phyloP scores from a whole-genome alignment of 2,888 invertebrate genomes.

The Diadromus collaris region DNA sequence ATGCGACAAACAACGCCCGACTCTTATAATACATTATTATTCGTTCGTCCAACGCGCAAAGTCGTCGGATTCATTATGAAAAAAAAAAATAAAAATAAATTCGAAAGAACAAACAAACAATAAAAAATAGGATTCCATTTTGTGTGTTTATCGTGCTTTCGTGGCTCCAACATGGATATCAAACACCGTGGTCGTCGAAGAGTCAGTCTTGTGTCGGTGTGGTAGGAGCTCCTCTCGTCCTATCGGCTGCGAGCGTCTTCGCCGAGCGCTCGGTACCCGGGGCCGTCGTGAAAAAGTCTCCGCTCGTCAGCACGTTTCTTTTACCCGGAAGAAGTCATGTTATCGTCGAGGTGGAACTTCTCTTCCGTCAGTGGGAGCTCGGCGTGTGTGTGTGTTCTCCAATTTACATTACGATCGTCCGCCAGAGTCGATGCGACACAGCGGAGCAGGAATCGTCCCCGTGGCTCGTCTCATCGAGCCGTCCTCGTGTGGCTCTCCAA shows the following conservation, averaged over 20 bases:
- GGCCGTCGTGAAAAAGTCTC: conserved; percentile 1
- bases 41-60: conserved; percentile 19
- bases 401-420: neutral
- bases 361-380: neutral
- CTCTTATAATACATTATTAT: conserved; percentile 14
- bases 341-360: neutral
- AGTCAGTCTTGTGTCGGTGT: conserved; percentile 59
- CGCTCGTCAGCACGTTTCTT: no score
- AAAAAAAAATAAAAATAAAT: conserved; percentile 20
- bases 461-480: conserved; percentile 8
- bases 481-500: neutral
- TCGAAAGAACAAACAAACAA: conserved; percentile 5
- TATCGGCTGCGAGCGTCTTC: neutral
- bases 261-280: neutral
- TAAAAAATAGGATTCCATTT: conserved; percentile 54
- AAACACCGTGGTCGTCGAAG: conserved; percentile 48
- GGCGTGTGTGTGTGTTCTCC: neutral
- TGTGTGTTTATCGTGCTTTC: conserved; percentile 5
- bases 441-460: conserved; percentile 39
- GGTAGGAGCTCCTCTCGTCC: conserved; percentile 13
- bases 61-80: conserved; percentile 32
- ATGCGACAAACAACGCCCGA: neutral
- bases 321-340: neutral
- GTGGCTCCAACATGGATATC: conserved; percentile 40
- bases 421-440: conserved; percentile 23